A percentile compares a stretch with the other conserved stretches of the same genome.
Evolutionary conservation across 64 coral and sea anemone genomes (phyloP).

Genomic region (Pachyseris speciosa): DNA sequence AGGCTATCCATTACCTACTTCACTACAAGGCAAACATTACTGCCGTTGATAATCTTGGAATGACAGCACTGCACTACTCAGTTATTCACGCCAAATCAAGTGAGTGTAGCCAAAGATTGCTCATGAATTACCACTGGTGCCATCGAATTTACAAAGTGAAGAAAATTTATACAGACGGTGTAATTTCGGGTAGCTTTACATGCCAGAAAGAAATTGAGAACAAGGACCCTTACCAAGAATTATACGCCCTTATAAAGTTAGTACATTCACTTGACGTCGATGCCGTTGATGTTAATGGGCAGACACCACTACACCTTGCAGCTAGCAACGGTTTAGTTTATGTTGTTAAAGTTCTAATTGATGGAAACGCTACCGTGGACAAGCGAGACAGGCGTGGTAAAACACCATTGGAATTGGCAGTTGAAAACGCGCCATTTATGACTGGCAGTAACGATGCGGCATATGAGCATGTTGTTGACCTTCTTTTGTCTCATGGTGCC

Average conservation of each 20-base stretch:
- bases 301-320: constrained; percentile 17
- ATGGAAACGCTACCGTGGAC: neutral
- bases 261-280: neutral
- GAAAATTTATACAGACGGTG: neutral
- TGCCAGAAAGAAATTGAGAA: neutral
- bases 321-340: constrained; percentile 6
- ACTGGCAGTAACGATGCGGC: no score
- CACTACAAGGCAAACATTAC: constrained; percentile 2
- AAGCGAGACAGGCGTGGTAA: neutral
- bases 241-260: neutral
- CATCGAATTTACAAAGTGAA: neutral
- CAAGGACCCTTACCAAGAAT: neutral
- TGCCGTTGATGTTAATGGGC: constrained; percentile 5
- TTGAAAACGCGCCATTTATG: neutral
- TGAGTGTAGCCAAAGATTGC: neutral
- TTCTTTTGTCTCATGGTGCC: neutral
- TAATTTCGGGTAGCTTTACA: no score
- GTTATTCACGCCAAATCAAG: no score
- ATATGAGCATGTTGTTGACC: neutral
- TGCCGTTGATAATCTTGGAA: neutral
- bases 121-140: neutral
- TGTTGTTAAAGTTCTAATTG: neutral
- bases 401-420: constrained; percentile 6
- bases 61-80: neutral
- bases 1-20: neutral